phyloP scores from a whole-genome alignment of 2,888 invertebrate species.

The Ormyrus labotus region DNA sequence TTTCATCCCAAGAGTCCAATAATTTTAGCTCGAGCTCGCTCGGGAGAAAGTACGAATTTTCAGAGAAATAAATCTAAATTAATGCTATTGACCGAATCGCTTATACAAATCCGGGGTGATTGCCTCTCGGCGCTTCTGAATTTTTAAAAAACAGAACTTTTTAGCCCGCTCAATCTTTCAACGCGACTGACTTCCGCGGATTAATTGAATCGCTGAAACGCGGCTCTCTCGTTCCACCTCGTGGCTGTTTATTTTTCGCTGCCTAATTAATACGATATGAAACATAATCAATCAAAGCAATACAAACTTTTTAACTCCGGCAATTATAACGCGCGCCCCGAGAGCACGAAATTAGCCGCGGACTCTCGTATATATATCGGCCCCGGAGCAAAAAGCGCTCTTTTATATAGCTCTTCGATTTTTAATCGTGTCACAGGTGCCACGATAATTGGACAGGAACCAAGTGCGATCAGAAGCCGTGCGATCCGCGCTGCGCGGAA shows the following conservation, averaged over 20 bases:
- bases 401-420: neutral
- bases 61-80: neutral
- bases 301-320: too few relatives aligned
- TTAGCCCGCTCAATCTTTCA: neutral
- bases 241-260: too few relatives aligned
- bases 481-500: conserved; percentile 93
- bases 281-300: too few relatives aligned
- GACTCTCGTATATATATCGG: too few relatives aligned
- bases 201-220: neutral
- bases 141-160: neutral
- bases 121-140: neutral
- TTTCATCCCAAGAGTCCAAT: too few relatives aligned
- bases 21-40: neutral
- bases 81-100: neutral
- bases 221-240: too few relatives aligned
- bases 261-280: too few relatives aligned
- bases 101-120: neutral
- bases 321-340: too few relatives aligned
- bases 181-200: neutral
- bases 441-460: conserved; percentile 95
- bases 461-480: conserved; percentile 93
- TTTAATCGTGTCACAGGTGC: conserved; percentile 79
- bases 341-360: too few relatives aligned
- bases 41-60: neutral
- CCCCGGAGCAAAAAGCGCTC: too few relatives aligned